A percentile compares a stretch with the other conserved stretches of the same genome.
Conservation (phyloP, 1,140 invertebrate genomes). For the Drosophila neocordata region DNA sequence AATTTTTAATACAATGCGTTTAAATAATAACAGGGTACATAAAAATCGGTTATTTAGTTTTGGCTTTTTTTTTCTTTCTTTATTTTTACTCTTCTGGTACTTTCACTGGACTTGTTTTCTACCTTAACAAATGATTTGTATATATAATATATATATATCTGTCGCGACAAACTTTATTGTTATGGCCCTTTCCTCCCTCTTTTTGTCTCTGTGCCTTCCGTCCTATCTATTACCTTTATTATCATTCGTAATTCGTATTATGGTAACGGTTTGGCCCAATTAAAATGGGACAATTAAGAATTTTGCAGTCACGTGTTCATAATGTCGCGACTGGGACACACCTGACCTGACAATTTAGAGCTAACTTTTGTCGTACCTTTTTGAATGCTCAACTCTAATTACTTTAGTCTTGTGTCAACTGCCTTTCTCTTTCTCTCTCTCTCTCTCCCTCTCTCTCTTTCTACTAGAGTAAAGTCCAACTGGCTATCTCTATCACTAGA, state of each 20-base stretch:
- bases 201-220: not conserved
- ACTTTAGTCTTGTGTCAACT: constrained; percentile 6
- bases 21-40: not conserved
- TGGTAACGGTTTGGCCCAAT: constrained; percentile 34
- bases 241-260: constrained; percentile 15
- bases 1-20: no score
- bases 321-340: constrained; percentile 49
- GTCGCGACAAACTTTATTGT: constrained; percentile 49
- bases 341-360: constrained; percentile 25
- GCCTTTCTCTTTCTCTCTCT: not conserved
- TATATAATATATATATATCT: constrained; percentile 40
- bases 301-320: constrained; percentile 66
- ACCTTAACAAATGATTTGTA: constrained; percentile 13
- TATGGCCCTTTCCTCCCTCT: constrained; percentile 14
- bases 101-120: constrained; percentile 22
- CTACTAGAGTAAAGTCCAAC: not conserved
- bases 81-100: constrained; percentile 11
- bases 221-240: constrained; percentile 6
- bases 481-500: not conserved
- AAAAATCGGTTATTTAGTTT: not conserved
- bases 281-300: constrained; percentile 64
- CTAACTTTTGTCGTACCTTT: constrained; percentile 3
- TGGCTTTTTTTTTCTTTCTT: not conserved
- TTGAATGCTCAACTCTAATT: constrained; percentile 6
- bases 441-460: no score